Conservation (phyloP, 2,888 invertebrate species). For the Mayetiola destructor region DNA sequence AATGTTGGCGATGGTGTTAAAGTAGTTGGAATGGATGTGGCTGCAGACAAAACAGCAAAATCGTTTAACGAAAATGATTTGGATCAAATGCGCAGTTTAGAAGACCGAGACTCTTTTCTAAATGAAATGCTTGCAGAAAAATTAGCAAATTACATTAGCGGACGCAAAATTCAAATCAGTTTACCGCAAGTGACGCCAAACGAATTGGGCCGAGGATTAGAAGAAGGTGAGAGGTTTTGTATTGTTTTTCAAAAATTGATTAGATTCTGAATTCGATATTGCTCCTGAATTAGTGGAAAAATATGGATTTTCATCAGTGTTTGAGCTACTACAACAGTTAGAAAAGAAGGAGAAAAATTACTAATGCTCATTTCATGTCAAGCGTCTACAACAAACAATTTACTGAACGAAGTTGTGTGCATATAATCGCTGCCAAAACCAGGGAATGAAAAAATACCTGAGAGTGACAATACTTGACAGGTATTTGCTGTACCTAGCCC, state of each 20-base stretch:
- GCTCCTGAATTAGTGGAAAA: too few species aligned
- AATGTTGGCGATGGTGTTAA: conserved; percentile 51
- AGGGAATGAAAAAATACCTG: too few species aligned
- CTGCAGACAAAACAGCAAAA: conserved; percentile 20
- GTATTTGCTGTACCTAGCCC: too few species aligned
- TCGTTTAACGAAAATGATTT: conserved; percentile 48
- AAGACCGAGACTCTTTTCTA: conserved; percentile 51
- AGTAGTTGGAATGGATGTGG: conserved; percentile 38
- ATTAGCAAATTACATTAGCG: conserved; percentile 53
- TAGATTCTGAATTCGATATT: too few species aligned
- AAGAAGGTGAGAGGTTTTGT: conserved; percentile 48
- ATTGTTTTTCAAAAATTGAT: background rate
- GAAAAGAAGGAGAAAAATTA: too few species aligned
- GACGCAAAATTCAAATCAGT: conserved; percentile 60
- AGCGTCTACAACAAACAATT: too few species aligned
- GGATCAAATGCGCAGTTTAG: conserved; percentile 48
- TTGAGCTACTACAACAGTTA: too few species aligned
- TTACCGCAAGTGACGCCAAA: conserved; percentile 55
- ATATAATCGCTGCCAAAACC: too few species aligned
- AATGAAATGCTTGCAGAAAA: conserved; percentile 56
- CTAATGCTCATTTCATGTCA: too few species aligned
- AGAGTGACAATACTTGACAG: too few species aligned
- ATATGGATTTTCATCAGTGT: too few species aligned
- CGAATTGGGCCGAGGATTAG: conserved; percentile 53
- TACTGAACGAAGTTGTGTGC: too few species aligned